Base-by-base conservation (phyloP, 2,113 vertebrate species). In the Caranx melampygus region DNA sequence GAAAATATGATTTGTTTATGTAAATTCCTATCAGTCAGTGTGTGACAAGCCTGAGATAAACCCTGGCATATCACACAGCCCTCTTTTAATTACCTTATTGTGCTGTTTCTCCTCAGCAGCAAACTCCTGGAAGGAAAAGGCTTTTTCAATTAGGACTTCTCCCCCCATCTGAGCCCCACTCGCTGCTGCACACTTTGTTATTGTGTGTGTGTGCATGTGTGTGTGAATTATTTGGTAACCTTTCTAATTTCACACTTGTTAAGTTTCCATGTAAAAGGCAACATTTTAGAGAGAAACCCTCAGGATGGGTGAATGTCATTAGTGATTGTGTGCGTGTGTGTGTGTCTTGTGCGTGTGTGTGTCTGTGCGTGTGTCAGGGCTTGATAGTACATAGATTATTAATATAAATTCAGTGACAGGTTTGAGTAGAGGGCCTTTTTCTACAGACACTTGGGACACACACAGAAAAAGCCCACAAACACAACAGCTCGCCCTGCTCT, bases 171-270 rank as follows among this genome's bases (percentile, higher is more conserved):
- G 81, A 88, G 86, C 81, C 58, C 71, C 64, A 34, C 72, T 78
- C 60, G 47, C 75, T 55, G 73, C 75, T 64, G 74, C 87, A 75
- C 52, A 63, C 81, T 87, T 81, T 82, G 80, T 89, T 68, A 63
- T 21, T 74, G 55, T 79, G 78, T 72, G 82, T 47, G 68, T 63
- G 78, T 66, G 77, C 14, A 31, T 61, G 68, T 78, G 75, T 49
- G 81, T 82, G 81, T 60, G 60, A 82, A 86, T 92, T 88, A 89
- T 92, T 94, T 87, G 84, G 83, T 92, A 92, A 93, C 93, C 91
- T 92, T 95, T 94, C 90, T 92, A 94, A 95, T 95, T 94, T 94
- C 94, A 95, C 94, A 95, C 92, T 94, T 94, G 91, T 94, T 94
- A 94, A 94, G 90, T 93, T 92, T 94, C 85, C 88, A 86, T 93